These are phyloP conservation scores for Plebejus melissa DNA, from an alignment of 2,888 invertebrate genomes.

Conservation along the genomic window DNA sequence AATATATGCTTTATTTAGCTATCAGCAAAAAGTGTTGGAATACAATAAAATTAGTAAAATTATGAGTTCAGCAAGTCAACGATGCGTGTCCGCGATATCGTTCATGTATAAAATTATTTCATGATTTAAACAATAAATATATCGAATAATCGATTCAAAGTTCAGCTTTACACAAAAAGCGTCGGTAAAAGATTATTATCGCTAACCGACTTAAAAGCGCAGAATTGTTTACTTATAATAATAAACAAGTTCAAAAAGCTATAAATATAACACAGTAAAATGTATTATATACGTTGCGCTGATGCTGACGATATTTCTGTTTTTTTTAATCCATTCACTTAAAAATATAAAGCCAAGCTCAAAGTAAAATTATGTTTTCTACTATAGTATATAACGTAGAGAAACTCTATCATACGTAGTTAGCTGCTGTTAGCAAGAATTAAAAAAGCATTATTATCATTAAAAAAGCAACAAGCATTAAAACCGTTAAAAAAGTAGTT, in stretches of 20 bases:
- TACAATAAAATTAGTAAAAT: constrained; percentile 25
- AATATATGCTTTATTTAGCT: constrained; percentile 30
- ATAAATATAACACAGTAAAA: too few species aligned
- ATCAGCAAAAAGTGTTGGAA: constrained; percentile 29
- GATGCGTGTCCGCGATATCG: constrained; percentile 15
- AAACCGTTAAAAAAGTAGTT: too few species aligned
- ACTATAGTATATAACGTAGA: too few species aligned
- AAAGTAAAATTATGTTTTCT: too few species aligned
- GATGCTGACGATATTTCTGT: too few species aligned
- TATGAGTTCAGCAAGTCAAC: constrained; percentile 19
- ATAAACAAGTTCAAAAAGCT: not conserved
- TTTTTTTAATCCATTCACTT: too few species aligned
- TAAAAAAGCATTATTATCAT: too few species aligned
- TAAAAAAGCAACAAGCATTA: too few species aligned
- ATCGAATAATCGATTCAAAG: constrained; percentile 9
- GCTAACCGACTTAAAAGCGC: not conserved
- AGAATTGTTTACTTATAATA: not conserved
- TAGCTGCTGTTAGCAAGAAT: too few species aligned
- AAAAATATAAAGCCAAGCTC: too few species aligned
- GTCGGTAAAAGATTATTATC: not conserved
- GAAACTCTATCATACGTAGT: too few species aligned
- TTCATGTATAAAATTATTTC: constrained; percentile 27
- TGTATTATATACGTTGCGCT: too few species aligned
- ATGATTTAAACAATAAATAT: constrained; percentile 11
- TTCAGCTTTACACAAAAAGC: constrained; percentile 8